Base-by-base conservation (phyloP, 2,888 invertebrate genomes). In the Cybosia mesomella region DNA sequence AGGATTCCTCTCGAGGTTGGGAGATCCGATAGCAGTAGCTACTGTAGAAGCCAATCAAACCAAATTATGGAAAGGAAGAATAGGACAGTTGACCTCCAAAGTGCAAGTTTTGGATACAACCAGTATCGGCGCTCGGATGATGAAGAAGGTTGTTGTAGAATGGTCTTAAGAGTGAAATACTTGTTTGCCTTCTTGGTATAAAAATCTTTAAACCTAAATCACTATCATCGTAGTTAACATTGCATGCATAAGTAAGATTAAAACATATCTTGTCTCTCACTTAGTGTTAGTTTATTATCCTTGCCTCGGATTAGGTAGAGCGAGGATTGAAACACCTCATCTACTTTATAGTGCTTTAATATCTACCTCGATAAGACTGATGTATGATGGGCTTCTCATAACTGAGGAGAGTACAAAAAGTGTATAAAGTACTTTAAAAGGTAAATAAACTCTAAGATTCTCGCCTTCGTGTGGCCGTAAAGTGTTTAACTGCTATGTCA, bases 221-320 rank as follows among this genome's bases (percentile, higher is more conserved):
- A 18, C 34, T 34, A 53, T 53, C 58, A 39, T 43, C 59, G 58
- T 22, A 34, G 67, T 15, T 21, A 66, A 67, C 62, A 70, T 58
- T 59, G 53, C 39, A 39, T 21, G 22, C 67, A 53, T 64, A 59
- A 68, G 57, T 70, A 67, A 67, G 72, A 72, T 75, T 75, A 66
- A 64, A 75, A 64, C 67, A 13, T 67, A 62, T 68, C 54, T 64
- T 34, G 57, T 54, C 64, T 60, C 57, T 39, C 34, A 58, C 55
- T 64, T 39, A 66, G 21, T 22, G 21, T 13, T 24, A 54, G 36
- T 22, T 39, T 59, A 63, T 59, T 59, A 43, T 21, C 39, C 18
- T 1, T 32, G 11, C 13, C 18, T 10, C 49, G 22, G 43, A n/a
- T 53, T 62, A 43, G n/a, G 28, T n/a, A 4, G 53, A 15, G 61